These are phyloP conservation scores for Pteronotus mesoamericanus DNA, from an alignment of 2,797 vertebrate species.

Conservation along the genomic window DNA sequence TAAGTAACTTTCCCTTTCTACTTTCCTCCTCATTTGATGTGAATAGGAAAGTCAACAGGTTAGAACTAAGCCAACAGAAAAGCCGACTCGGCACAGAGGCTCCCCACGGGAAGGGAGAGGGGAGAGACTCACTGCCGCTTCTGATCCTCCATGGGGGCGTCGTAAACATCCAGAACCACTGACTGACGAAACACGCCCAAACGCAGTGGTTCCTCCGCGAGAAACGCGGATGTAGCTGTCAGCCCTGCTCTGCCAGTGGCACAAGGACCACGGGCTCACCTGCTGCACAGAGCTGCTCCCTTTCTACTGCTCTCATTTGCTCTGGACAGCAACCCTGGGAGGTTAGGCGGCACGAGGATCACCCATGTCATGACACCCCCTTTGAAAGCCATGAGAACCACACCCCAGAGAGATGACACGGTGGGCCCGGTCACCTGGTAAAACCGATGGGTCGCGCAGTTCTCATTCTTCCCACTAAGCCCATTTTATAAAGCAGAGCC, in stretches of 20 bases:
- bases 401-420: background rate
- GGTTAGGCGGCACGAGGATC: background rate
- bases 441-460: background rate
- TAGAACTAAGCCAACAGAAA: background rate
- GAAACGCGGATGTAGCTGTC: background rate
- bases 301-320: background rate
- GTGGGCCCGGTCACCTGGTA: background rate
- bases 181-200: background rate
- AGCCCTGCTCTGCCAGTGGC: too few relatives aligned
- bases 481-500: background rate
- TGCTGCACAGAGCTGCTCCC: background rate
- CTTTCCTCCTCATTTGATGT: background rate
- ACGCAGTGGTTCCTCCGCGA: background rate
- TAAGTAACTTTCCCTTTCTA: background rate
- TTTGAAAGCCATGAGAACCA: background rate
- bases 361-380: background rate
- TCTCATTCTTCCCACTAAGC: background rate
- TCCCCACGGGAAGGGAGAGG: fast-evolving
- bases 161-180: background rate
- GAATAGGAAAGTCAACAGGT: background rate
- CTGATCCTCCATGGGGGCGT: background rate
- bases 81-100: background rate
- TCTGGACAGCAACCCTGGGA: background rate
- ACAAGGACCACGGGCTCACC: background rate
- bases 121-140: background rate